These are phyloP conservation scores for Cranoglanis bouderius DNA, from an alignment of 2,113 vertebrate species.

Conservation along the genomic window DNA sequence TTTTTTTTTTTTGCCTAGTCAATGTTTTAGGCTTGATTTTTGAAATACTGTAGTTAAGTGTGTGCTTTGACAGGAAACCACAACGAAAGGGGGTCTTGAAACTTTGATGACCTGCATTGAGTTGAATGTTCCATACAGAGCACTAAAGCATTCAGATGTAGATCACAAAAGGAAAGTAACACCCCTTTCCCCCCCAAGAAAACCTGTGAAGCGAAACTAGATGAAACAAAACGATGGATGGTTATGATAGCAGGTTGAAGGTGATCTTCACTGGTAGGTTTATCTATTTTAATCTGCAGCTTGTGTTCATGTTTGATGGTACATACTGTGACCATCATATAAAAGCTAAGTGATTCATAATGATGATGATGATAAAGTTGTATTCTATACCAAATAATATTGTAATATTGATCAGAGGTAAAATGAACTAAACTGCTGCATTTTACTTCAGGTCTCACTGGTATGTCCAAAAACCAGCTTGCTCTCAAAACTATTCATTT, in stretches of 20 bases:
- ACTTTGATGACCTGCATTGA: neutral
- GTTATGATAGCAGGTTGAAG: neutral
- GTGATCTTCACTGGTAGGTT: neutral
- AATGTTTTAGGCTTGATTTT: neutral
- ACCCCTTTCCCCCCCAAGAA: neutral
- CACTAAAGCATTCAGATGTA: neutral
- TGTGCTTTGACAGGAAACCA: slow-evolving; percentile 14
- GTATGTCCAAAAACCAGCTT: neutral
- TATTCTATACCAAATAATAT: neutral
- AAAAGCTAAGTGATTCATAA: neutral
- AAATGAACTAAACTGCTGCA: neutral
- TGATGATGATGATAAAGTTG: neutral
- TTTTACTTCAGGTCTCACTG: neutral
- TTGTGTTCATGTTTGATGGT: neutral
- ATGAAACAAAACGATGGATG: neutral
- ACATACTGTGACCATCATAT: neutral
- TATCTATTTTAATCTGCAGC: neutral
- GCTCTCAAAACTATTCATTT: neutral
- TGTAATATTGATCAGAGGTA: too few relatives aligned
- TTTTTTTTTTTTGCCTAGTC: too few relatives aligned
- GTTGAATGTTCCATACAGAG: neutral
- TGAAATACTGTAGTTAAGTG: too few relatives aligned
- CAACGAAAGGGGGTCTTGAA: neutral
- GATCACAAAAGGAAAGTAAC: neutral
- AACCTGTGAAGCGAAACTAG: neutral